Conservation (phyloP, 2,888 invertebrate species). For the Sycophila texana region DNA sequence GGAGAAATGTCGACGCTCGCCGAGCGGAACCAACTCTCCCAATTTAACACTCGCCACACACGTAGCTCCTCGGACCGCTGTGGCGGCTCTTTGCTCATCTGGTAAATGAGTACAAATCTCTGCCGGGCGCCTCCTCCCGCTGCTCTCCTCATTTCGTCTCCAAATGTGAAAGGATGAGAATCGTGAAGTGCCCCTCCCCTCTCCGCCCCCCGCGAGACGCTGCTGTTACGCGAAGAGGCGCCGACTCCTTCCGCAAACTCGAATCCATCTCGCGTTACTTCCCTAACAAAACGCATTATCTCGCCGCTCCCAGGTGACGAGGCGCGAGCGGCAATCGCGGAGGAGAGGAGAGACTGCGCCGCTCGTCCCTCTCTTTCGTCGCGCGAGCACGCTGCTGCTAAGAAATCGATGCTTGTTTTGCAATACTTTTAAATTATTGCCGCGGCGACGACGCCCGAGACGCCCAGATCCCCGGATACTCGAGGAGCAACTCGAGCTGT, state of each 20-base stretch:
- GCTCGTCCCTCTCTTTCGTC: neutral
- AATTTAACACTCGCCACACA: conserved; percentile 12
- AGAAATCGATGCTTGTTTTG: conserved; percentile 53
- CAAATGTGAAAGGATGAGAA: conserved; percentile 67
- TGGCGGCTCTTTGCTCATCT: conserved; percentile 65
- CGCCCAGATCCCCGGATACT: no score
- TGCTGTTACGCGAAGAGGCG: conserved; percentile 9
- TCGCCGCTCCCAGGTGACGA: conserved; percentile 22
- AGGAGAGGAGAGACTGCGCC: neutral
- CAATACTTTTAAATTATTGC: conserved; percentile 44
- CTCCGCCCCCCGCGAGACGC: no score
- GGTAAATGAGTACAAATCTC: conserved; percentile 68
- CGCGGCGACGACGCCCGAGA: neutral
- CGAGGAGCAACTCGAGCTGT: no score
- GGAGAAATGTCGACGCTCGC: no score
- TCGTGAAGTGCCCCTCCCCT: conserved; percentile 52
- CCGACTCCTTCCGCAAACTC: conserved; percentile 63
- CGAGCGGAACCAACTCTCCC: neutral
- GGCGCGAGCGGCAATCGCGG: conserved; percentile 20
- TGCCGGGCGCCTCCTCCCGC: conserved; percentile 52
- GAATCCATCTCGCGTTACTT: conserved; percentile 65
- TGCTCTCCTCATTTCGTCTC: conserved; percentile 53
- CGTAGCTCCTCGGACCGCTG: neutral
- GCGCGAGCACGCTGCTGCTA: neutral
- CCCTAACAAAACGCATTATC: conserved; percentile 47